Conservation (phyloP, 2,888 invertebrate genomes). For the Leptodirus hochenwartii region DNA sequence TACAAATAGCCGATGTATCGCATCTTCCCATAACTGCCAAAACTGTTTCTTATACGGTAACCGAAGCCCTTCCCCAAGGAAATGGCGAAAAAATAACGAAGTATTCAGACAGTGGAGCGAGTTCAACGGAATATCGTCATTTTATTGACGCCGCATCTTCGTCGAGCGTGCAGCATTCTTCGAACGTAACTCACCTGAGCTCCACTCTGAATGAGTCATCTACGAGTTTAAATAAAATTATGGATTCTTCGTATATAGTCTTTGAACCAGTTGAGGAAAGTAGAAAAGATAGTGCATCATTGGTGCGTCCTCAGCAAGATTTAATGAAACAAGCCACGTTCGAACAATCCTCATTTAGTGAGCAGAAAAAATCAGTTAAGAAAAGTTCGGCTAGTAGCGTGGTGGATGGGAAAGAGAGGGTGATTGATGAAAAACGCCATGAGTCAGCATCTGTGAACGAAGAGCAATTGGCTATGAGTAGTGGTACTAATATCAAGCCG, state of each 20-base stretch:
- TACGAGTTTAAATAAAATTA: slow-evolving; percentile 19
- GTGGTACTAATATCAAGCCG: slow-evolving; percentile 38
- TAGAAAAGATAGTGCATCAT: slow-evolving; percentile 12
- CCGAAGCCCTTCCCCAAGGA: slow-evolving; percentile 23
- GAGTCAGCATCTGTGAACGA: slow-evolving; percentile 30
- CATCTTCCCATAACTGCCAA: slow-evolving; percentile 23
- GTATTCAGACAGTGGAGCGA: slow-evolving; percentile 20
- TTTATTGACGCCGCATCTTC: slow-evolving; percentile 19
- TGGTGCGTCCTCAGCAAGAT: background rate
- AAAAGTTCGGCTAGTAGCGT: slow-evolving; percentile 44
- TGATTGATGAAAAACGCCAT: slow-evolving; percentile 37
- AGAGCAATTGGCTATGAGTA: slow-evolving; percentile 34
- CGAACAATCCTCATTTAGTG: slow-evolving; percentile 27
- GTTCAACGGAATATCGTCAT: slow-evolving; percentile 25
- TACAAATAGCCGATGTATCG: slow-evolving; percentile 26
- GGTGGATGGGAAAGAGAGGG: slow-evolving; percentile 42
- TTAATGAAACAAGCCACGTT: slow-evolving; percentile 13
- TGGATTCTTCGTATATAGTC: slow-evolving; percentile 24
- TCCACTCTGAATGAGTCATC: slow-evolving; percentile 22
- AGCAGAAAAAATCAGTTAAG: slow-evolving; percentile 33
- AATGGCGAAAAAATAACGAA: slow-evolving; percentile 26
- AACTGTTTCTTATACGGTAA: slow-evolving; percentile 23
- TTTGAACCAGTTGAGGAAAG: slow-evolving; percentile 26
- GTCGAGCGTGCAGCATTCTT: slow-evolving; percentile 13
- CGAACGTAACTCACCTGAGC: slow-evolving; percentile 24